phyloP scores from a whole-genome alignment of 2,888 invertebrate genomes.

The Acleris literana region DNA sequence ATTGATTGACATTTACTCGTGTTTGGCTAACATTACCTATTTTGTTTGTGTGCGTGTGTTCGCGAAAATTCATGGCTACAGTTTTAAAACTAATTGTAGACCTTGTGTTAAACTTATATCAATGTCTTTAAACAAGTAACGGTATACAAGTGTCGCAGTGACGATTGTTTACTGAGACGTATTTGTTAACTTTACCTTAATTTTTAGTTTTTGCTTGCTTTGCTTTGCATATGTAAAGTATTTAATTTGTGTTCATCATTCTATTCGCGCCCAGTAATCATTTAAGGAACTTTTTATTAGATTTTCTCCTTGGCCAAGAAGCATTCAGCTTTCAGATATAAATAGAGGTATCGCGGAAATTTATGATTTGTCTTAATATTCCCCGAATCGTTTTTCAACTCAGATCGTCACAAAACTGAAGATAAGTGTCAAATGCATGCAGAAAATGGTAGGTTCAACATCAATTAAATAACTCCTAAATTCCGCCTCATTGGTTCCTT shows the following conservation, averaged over 20 bases:
- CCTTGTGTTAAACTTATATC: conserved; percentile 34
- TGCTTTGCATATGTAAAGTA: neutral
- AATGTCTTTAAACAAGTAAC: conserved; percentile 34
- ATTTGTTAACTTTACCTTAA: conserved; percentile 13
- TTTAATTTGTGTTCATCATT: neutral
- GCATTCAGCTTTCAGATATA: too few species aligned
- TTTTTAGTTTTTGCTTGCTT: neutral
- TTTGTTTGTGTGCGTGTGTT: conserved; percentile 27
- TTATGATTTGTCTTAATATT: too few species aligned
- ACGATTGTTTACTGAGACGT: conserved; percentile 18
- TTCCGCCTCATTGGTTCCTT: too few species aligned
- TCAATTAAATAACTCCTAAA: too few species aligned
- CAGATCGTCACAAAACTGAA: too few species aligned
- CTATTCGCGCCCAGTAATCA: neutral
- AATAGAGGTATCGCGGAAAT: too few species aligned
- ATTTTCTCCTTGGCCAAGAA: too few species aligned
- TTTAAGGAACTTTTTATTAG: too few species aligned
- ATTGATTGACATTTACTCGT: conserved; percentile 31
- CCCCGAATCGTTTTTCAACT: too few species aligned
- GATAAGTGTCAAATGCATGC: too few species aligned
- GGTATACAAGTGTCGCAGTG: conserved; percentile 19
- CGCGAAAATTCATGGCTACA: conserved; percentile 33
- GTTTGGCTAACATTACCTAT: conserved; percentile 23
- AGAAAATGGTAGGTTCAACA: too few species aligned
- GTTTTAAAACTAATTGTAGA: conserved; percentile 32